Conservation (phyloP, 2,888 invertebrate species). For the Thymelicus sylvestris region DNA sequence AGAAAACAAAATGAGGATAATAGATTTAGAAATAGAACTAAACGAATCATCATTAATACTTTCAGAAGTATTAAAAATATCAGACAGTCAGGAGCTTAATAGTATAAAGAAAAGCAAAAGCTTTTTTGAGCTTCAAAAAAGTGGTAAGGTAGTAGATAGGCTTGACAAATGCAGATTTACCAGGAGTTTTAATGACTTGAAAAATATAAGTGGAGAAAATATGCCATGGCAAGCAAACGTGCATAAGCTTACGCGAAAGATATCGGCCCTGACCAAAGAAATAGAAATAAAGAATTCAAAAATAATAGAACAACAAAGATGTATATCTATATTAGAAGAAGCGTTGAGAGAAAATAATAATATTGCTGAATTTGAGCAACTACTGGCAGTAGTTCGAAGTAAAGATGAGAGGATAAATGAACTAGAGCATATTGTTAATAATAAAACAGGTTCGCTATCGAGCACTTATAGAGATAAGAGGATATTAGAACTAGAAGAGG, state of each 20-base stretch:
- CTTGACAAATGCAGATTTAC: slow-evolving; percentile 80
- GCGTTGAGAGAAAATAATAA: slow-evolving; percentile 83
- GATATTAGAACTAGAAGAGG: slow-evolving; percentile 91
- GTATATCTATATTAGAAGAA: slow-evolving; percentile 81
- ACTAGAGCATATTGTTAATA: slow-evolving; percentile 88
- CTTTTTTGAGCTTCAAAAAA: slow-evolving; percentile 81
- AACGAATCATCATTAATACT: slow-evolving; percentile 82
- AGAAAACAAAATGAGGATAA: slow-evolving; percentile 73
- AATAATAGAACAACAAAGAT: slow-evolving; percentile 82
- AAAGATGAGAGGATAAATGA: slow-evolving; percentile 90
- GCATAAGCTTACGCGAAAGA: slow-evolving; percentile 70
- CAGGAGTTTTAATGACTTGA: slow-evolving; percentile 72
- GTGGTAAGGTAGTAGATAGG: slow-evolving; percentile 85
- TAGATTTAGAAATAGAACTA: slow-evolving; percentile 81
- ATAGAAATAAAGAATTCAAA: slow-evolving; percentile 80
- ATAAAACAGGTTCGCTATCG: slow-evolving; percentile 63
- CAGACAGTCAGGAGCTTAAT: slow-evolving; percentile 66
- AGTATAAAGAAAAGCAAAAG: slow-evolving; percentile 74
- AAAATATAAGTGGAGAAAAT: slow-evolving; percentile 54
- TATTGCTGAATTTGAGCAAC: slow-evolving; percentile 84
- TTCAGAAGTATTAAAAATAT: slow-evolving; percentile 78
- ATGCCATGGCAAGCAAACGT: slow-evolving; percentile 56
- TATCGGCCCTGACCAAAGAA: slow-evolving; percentile 74
- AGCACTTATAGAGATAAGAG: slow-evolving; percentile 80
- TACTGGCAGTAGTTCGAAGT: slow-evolving; percentile 82